Conservation (phyloP, 2,113 vertebrate species). For the Clupea harengus region DNA sequence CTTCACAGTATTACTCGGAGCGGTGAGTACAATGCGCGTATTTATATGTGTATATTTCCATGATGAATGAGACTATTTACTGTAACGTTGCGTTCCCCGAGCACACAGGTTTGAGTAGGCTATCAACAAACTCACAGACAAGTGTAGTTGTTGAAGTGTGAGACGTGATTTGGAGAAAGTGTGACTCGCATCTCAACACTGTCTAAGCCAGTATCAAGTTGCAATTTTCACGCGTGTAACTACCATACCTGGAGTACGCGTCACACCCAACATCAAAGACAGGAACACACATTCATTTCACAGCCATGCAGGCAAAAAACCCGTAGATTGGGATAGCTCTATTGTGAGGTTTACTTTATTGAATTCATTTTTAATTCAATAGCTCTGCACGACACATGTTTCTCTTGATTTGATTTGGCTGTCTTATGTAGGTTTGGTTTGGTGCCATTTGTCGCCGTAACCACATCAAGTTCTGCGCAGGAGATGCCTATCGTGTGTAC, state of each 20-base stretch:
- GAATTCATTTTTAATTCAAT: background rate
- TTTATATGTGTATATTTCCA: background rate
- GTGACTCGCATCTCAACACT: background rate
- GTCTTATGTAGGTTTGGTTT: background rate
- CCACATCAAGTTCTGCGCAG: background rate
- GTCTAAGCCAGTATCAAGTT: background rate
- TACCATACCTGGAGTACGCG: background rate
- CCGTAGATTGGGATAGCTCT: background rate
- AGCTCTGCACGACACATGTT: conserved; percentile 11
- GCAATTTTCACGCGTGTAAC: background rate
- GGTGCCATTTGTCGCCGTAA: conserved; percentile 3
- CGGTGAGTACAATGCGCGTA: conserved; percentile 58
- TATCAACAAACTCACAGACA: background rate
- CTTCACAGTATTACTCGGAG: conserved; percentile 56
- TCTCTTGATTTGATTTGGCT: conserved; percentile 27
- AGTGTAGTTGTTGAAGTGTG: conserved; percentile 2
- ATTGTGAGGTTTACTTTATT: background rate
- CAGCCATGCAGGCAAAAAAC: background rate
- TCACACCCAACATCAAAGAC: background rate
- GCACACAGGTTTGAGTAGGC: background rate
- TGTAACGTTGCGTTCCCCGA: background rate
- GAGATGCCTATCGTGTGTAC: background rate
- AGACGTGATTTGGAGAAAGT: background rate
- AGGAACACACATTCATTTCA: background rate
- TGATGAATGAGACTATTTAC: too few relatives aligned